Evolutionary conservation across 2,797 vertebrate species (phyloP).

Genomic region (Alca torda): DNA sequence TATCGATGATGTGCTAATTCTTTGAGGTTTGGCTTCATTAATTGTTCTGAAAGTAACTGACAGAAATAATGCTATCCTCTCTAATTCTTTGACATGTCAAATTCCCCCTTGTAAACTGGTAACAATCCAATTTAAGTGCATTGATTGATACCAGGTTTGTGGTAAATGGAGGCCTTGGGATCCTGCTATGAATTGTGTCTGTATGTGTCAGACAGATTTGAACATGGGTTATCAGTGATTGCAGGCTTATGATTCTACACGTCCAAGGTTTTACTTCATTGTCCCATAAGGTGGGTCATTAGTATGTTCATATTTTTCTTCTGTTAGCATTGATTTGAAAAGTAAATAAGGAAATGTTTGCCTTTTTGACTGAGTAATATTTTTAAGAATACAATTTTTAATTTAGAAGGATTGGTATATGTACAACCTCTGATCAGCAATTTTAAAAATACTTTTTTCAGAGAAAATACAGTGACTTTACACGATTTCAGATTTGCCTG

Average conservation of each 20-base stretch:
- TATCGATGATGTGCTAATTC: not conserved
- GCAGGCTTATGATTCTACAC: not conserved
- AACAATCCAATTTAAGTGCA: not conserved
- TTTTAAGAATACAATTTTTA: not conserved
- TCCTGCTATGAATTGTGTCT: not conserved
- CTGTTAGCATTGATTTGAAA: not conserved
- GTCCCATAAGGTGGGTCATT: not conserved
- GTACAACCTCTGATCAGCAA: not conserved
- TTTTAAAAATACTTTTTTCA: not conserved
- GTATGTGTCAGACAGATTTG: not conserved
- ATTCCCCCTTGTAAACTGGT: not conserved
- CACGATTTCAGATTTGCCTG: not conserved
- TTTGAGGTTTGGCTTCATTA: not conserved
- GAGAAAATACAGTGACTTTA: not conserved
- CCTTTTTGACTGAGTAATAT: not conserved
- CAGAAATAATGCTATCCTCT: not conserved
- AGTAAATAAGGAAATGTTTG: not conserved
- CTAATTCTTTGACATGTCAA: not conserved
- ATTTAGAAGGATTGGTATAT: not conserved
- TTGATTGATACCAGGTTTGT: not conserved
- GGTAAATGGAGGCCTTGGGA: not conserved
- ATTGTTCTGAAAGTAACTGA: not conserved
- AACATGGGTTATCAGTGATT: not conserved
- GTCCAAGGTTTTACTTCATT: not conserved
- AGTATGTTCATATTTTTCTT: not conserved